Evolutionary conservation across 2,888 invertebrate genomes (phyloP).

Genomic region (Amitus sp.): DNA sequence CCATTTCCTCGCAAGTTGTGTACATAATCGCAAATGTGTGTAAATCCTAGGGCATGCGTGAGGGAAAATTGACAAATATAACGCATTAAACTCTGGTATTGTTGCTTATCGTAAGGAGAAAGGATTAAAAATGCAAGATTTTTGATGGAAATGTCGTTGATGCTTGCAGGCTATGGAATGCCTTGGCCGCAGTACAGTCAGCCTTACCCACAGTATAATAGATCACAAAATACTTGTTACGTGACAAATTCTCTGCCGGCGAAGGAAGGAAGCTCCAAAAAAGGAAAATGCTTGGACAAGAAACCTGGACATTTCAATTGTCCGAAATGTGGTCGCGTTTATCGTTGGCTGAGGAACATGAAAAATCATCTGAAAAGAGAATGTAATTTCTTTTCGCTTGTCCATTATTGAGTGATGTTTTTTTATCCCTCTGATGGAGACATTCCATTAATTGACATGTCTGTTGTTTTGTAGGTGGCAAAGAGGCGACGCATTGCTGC

Average conservation of each 20-base stretch:
- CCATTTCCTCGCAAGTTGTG: background rate
- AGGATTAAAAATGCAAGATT: background rate
- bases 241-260: slow-evolving; percentile 14
- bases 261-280: slow-evolving; percentile 23
- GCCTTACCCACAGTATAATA: slow-evolving; percentile 12
- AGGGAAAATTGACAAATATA: background rate
- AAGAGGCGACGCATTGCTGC: slow-evolving; percentile 68
- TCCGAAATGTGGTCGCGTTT: slow-evolving; percentile 69
- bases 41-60: background rate
- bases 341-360: slow-evolving; percentile 71
- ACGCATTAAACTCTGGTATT: background rate
- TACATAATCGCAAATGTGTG: background rate
- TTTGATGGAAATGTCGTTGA: slow-evolving; percentile 29
- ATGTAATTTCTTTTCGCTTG: too few species aligned
- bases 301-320: slow-evolving; percentile 64
- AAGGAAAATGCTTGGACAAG: slow-evolving; percentile 37
- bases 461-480: too few species aligned
- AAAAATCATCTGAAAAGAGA: slow-evolving; percentile 68
- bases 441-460: too few species aligned
- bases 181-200: slow-evolving; percentile 20
- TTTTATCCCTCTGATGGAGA: too few species aligned
- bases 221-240: slow-evolving; percentile 21
- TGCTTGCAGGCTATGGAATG: slow-evolving; percentile 33
- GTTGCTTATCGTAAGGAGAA: background rate
- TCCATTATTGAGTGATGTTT: too few species aligned